Base-by-base conservation (phyloP, 53 echinoderm and acorn worm genomes). In the Paracentrotus lividus region DNA sequence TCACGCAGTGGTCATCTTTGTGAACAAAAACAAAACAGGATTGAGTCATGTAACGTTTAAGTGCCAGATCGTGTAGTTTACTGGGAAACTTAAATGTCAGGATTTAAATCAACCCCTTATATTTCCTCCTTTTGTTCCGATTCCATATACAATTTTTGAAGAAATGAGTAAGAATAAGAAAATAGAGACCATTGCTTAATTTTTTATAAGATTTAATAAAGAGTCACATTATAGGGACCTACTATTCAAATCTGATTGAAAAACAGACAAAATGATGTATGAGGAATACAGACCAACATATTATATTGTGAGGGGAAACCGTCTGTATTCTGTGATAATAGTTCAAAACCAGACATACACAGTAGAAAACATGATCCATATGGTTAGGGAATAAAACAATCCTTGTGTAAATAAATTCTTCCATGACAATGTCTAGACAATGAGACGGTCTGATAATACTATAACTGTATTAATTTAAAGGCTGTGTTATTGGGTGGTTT, bases 1-100 rank as follows among this genome's bases (percentile, higher is more conserved):
- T 85, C 85, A 85, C 85, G 85, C 85, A 85, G 49, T 51, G 85
- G 85, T 85, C 85, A 49, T 85, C 32, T 26, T 4, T 20, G 72
- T 40, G 18, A 40, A 72, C 36, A 72, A 72, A 72, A 38, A 20
- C 72, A 72, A 18, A 72, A 40, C 72, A 40, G 72, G 72, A 72
- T 36, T 18, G 72, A 36, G 18, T 38, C 72, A 16, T 16, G 20
- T 38, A 8, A 32, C 9, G 10, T 72, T 3, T 72, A 40, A 64
- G 64, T 64, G 64, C 64, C 31, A 18, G 64, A 27, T n/a, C 26
- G 18, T 64, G 6, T 0, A 68, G 15, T 68, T 33, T 10, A 66
- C 20, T 3, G 36, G 12, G 40, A 72, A 72, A 40, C 9, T 15
- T 36, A 14, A 72, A 72, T 38, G 72, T 40, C 36, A 18, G 40